Conservation (phyloP, 2,113 vertebrate species). For the Uria aalge region DNA sequence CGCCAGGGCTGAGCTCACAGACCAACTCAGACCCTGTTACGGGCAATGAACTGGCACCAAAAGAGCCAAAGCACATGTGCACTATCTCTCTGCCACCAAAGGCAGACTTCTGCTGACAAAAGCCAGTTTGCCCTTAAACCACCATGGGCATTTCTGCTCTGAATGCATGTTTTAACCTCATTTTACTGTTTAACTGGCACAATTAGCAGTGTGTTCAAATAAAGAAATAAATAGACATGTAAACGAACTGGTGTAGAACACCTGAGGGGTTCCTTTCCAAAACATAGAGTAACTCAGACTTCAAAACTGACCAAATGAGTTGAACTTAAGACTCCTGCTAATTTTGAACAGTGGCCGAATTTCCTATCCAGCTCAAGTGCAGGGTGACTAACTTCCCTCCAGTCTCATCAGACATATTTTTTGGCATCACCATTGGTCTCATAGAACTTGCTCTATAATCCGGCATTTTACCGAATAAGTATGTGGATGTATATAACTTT, state of each 20-base stretch:
- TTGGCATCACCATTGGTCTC: neutral
- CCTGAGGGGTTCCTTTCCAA: neutral
- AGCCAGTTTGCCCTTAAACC: neutral
- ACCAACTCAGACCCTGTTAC: neutral
- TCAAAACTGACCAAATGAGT: neutral
- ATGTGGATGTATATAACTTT: neutral
- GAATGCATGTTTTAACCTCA: neutral
- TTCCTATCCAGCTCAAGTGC: fast-evolving
- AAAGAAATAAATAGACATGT: neutral
- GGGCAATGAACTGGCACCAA: neutral
- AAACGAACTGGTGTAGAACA: fast-evolving
- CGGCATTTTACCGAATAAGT: neutral
- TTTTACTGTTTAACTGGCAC: neutral
- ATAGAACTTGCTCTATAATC: neutral
- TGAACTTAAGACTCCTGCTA: neutral
- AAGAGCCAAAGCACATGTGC: neutral
- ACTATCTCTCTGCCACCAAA: neutral
- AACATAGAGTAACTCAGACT: neutral
- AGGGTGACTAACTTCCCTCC: neutral
- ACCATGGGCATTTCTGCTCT: neutral
- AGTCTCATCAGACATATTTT: neutral
- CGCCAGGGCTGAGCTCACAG: neutral
- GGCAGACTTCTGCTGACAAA: neutral
- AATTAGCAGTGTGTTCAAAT: neutral
- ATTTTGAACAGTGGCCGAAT: neutral